Evolutionary conservation across 2,113 vertebrate genomes (phyloP).

Genomic region (Cavia porcellus): DNA sequence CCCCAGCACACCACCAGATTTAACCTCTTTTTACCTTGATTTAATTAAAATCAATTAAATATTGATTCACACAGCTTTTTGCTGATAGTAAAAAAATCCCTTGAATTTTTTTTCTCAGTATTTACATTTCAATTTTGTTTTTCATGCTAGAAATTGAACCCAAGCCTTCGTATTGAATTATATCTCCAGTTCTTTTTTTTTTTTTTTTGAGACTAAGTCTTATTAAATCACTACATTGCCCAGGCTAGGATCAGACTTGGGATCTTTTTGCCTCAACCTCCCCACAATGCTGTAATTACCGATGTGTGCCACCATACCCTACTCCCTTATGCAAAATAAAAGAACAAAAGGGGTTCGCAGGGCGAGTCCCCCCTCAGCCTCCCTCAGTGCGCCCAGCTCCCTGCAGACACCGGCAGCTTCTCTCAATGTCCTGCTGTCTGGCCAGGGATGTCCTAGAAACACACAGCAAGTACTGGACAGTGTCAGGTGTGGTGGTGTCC

Average conservation of each 20-base stretch:
- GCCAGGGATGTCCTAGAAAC: not conserved
- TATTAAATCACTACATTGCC: not conserved
- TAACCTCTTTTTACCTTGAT: not conserved
- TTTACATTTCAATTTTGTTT: not conserved
- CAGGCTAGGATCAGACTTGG: not conserved
- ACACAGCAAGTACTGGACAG: not conserved
- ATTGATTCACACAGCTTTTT: not conserved
- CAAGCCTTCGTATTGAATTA: not conserved
- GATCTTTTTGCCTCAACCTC: not conserved
- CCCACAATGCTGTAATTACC: too few species aligned
- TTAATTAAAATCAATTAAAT: not conserved
- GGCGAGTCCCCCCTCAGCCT: not conserved
- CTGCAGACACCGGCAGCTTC: not conserved
- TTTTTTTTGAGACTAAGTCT: not conserved
- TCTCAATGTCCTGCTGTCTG: not conserved
- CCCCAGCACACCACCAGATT: not conserved
- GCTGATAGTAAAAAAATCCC: not conserved
- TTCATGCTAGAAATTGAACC: not conserved
- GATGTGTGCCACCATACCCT: too few species aligned
- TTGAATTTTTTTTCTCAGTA: not conserved
- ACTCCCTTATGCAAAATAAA: not conserved
- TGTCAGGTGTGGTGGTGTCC: not conserved
- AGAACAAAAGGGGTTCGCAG: not conserved
- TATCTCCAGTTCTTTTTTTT: too few species aligned
- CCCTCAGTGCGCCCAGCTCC: not conserved